Evolutionary conservation across 1,140 invertebrate species (phyloP).

Genomic region (Sinella curviseta): DNA sequence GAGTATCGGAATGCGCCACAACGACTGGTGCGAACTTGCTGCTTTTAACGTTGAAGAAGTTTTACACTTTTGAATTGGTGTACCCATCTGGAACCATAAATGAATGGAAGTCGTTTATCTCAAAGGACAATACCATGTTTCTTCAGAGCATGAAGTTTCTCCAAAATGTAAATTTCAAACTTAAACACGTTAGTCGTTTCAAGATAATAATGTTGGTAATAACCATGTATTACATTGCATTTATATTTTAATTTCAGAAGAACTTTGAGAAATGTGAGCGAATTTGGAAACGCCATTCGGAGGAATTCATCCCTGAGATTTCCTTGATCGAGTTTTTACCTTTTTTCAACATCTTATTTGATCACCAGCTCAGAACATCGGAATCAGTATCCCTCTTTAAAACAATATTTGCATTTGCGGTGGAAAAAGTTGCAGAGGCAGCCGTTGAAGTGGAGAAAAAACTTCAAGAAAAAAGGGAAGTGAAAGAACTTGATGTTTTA

Average conservation of each 20-base stretch:
- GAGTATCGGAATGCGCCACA: conserved; percentile 2
- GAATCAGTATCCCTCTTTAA: conserved; percentile 35
- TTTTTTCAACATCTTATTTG: conserved; percentile 38
- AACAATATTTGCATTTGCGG: conserved; percentile 33
- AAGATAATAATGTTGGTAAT: too few species aligned
- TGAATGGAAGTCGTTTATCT: conserved; percentile 41
- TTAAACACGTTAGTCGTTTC: background rate
- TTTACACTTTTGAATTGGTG: conserved; percentile 46
- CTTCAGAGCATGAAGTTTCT: conserved; percentile 33
- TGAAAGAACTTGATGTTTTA: conserved; percentile 23
- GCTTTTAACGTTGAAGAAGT: conserved; percentile 34
- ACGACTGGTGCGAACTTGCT: conserved; percentile 18
- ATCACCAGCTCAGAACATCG: background rate
- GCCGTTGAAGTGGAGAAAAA: background rate
- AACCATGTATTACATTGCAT: background rate
- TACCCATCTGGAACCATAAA: conserved; percentile 23
- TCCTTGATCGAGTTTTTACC: conserved; percentile 25
- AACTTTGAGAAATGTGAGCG: conserved; percentile 41
- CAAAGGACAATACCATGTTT: conserved; percentile 39
- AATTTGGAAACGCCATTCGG: conserved; percentile 43
- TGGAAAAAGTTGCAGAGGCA: conserved; percentile 33
- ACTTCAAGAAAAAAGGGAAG: too few species aligned
- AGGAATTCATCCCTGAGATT: conserved; percentile 41
- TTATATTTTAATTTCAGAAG: conserved; percentile 28
- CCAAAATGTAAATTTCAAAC: conserved; percentile 30